Conservation (phyloP, 2,797 vertebrate genomes). For the Heteromormyrus szaboi region DNA sequence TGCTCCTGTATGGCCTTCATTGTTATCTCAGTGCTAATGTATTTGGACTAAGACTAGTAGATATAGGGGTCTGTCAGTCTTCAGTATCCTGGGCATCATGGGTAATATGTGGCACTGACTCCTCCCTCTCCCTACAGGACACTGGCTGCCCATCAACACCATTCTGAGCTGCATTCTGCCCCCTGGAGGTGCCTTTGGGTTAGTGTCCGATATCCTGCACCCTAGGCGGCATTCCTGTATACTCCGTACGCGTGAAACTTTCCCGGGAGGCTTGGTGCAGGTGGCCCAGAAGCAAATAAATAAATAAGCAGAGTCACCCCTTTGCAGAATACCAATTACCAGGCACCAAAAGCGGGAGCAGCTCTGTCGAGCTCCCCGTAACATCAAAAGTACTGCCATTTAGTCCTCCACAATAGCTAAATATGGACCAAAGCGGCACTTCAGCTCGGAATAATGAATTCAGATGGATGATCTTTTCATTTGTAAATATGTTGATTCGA, state of each 20-base stretch:
- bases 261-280: neutral
- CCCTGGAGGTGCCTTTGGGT: neutral
- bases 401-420: neutral
- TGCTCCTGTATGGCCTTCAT: neutral
- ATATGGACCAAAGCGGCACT: slow-evolving; percentile 15
- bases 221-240: neutral
- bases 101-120: neutral
- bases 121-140: neutral
- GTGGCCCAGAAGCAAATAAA: neutral
- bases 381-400: slow-evolving; percentile 6
- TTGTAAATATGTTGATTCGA: slow-evolving; percentile 56
- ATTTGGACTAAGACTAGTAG: neutral
- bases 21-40: neutral
- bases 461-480: slow-evolving; percentile 52
- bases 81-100: neutral
- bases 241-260: too few species aligned
- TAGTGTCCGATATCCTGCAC: neutral
- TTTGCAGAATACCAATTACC: neutral
- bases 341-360: neutral
- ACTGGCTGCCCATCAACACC: neutral
- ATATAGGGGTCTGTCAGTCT: neutral
- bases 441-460: slow-evolving; percentile 47
- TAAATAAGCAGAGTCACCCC: slow-evolving; percentile 6
- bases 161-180: neutral
- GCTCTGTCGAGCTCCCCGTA: slow-evolving; percentile 31